A percentile compares a stretch with the other conserved stretches of the same genome.
Evolutionary conservation across 1,140 invertebrate species (phyloP).

Genomic region (Tetramorium parvispinum): DNA sequence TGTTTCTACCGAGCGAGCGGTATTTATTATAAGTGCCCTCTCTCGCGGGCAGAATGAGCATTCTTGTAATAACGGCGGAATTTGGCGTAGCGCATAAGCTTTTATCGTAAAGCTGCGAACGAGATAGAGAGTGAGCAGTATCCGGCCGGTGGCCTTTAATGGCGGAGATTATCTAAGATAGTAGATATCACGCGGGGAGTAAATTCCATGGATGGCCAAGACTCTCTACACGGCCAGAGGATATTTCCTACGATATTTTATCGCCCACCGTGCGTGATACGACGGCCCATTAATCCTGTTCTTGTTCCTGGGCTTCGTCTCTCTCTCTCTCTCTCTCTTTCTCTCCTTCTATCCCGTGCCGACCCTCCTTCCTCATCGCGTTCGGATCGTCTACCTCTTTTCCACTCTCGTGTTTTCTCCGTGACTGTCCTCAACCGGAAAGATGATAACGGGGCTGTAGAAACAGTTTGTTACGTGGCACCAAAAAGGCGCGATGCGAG

Average conservation of each 20-base stretch:
- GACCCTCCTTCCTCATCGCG: conserved; percentile 11
- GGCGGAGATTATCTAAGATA: conserved; percentile 75
- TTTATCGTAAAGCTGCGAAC: conserved; percentile 56
- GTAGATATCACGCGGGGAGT: conserved; percentile 49
- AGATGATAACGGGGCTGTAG: conserved; percentile 74
- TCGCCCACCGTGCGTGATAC: conserved; percentile 77
- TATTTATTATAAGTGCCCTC: conserved; percentile 50
- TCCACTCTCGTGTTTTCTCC: conserved; percentile 5
- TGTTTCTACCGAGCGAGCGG: conserved; percentile 27
- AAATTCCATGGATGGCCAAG: conserved; percentile 67
- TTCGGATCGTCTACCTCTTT: conserved; percentile 35
- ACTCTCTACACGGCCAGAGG: conserved; percentile 54
- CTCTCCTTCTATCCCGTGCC: conserved; percentile 3
- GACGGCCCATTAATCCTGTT: conserved; percentile 78
- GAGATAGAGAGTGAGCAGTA: conserved; percentile 17
- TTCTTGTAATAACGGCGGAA: conserved; percentile 57
- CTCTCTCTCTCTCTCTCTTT: too few relatives aligned
- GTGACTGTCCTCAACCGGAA: conserved; percentile 76
- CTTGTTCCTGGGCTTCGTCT: conserved; percentile 60
- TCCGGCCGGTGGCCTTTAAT: conserved; percentile 64
- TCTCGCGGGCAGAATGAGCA: conserved; percentile 47
- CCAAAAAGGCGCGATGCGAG: conserved; percentile 55
- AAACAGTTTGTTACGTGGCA: conserved; percentile 75
- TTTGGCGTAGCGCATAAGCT: conserved; percentile 57
- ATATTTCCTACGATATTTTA: conserved; percentile 77